Base-by-base conservation (phyloP, 1,140 invertebrate species). In the Panonychus citri region DNA sequence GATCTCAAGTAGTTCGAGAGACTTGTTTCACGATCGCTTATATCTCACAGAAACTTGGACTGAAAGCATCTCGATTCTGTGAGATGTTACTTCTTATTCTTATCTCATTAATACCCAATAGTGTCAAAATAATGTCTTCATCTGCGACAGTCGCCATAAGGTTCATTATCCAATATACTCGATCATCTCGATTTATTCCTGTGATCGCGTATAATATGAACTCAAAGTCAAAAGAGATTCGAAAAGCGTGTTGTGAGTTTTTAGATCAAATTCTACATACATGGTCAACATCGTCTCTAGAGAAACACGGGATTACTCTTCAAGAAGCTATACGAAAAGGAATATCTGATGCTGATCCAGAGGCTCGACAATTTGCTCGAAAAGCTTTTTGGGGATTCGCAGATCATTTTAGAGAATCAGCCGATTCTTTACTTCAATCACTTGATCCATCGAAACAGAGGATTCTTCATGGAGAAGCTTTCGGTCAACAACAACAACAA, bases 101-200 rank as follows among this genome's bases (percentile, higher is more conserved):
- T 25, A 86, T 96, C 63, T 83, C 82, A 67, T 76, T 96, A 48
- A 87, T 95, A 68, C 86, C 85, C 65, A 97, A 96, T 71, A 87
- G 85, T 65, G 90, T 88, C 61, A 96, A 96, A 77, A 81, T 96
- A 54, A 87, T 96, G 71, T 83, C 90, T 10, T 83, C 87, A 12
- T 83, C 89, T 12, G 87, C 85, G 34, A 77, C 80, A 13, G 78
- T 91, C 49, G 80, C 83, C 43, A 77, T 95, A 27, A 77, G 81
- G 17, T 95, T 93, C 71, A 85, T 96, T 25, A 81, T 96, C 49
- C 65, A 73, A 69, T 77, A 88, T 71, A 86, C 85, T 24, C 85
- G 90, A 66, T 78, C 80, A 63, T 77, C 77, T 37, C 76, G 88
- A 57, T 74, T 94, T 37, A 78, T 96, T 57, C 86, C 87, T 50